These are phyloP conservation scores for Campodea augens DNA, from an alignment of 1,140 invertebrate genomes.

Conservation along the genomic window DNA sequence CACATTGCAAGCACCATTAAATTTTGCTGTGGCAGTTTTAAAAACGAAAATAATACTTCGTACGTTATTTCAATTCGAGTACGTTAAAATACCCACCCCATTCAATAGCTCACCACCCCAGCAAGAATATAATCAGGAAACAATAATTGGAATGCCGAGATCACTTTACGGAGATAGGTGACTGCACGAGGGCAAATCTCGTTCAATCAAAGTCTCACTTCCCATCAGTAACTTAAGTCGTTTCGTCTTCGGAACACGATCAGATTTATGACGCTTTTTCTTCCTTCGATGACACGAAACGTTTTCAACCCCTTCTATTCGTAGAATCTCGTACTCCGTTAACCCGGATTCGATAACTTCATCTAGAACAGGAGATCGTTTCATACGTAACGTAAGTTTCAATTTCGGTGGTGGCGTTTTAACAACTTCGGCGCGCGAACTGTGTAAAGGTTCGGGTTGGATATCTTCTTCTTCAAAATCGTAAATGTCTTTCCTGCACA, in stretches of 20 bases:
- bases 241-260: conserved; percentile 10
- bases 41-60: no score
- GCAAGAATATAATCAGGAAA: no score
- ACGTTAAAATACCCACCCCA: no score
- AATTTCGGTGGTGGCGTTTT: conserved; percentile 37
- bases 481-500: conserved; percentile 27
- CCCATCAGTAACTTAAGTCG: neutral
- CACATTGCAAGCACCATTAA: no score
- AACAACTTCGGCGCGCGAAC: conserved; percentile 20
- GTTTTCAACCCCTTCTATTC: conserved; percentile 44
- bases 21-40: no score
- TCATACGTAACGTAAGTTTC: conserved; percentile 64
- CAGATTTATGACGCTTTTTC: conserved; percentile 8
- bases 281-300: neutral
- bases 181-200: no score
- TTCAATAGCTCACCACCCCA: no score
- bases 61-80: no score
- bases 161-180: no score
- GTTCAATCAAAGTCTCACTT: no score
- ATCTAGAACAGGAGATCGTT: conserved; percentile 62
- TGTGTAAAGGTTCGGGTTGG: conserved; percentile 6
- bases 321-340: conserved; percentile 63
- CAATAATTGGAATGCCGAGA: no score
- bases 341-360: conserved; percentile 65
- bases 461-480: conserved; percentile 29